A percentile compares a stretch with the other conserved stretches of the same genome.
These are phyloP conservation scores for Euphydryas editha DNA, from an alignment of 2,888 invertebrate species.

Conservation along the genomic window DNA sequence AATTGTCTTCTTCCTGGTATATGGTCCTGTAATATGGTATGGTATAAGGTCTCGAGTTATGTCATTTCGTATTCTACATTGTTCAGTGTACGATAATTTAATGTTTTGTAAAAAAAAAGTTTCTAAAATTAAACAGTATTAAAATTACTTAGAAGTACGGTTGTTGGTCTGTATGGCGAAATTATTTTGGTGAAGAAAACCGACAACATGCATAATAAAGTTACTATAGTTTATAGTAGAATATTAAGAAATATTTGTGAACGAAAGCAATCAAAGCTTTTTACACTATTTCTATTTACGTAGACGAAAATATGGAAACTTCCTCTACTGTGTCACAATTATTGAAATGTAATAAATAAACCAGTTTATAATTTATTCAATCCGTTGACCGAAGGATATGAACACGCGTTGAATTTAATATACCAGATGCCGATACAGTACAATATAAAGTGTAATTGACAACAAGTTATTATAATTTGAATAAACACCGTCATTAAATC, in stretches of 20 bases:
- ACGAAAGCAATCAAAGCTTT: neutral
- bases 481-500: conserved; percentile 1
- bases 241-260: neutral
- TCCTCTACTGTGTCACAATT: conserved; percentile 15
- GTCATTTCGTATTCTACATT: too few species aligned
- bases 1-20: neutral
- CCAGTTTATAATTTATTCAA: conserved; percentile 32
- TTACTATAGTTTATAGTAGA: neutral
- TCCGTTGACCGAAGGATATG: conserved; percentile 21
- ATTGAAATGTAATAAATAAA: conserved; percentile 30
- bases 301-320: conserved; percentile 22
- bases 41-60: too few species aligned
- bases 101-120: too few species aligned
- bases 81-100: too few species aligned
- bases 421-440: conserved; percentile 18
- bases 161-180: too few species aligned
- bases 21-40: neutral
- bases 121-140: too few species aligned
- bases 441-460: conserved; percentile 7
- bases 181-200: too few species aligned
- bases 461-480: conserved; percentile 1
- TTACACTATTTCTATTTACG: too few species aligned
- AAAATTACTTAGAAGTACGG: too few species aligned
- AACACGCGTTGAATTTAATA: conserved; percentile 23
- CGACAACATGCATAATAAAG: neutral